These are phyloP conservation scores for Pyxicephalus adspersus DNA, from an alignment of 2,113 vertebrate genomes.

Conservation along the genomic window DNA sequence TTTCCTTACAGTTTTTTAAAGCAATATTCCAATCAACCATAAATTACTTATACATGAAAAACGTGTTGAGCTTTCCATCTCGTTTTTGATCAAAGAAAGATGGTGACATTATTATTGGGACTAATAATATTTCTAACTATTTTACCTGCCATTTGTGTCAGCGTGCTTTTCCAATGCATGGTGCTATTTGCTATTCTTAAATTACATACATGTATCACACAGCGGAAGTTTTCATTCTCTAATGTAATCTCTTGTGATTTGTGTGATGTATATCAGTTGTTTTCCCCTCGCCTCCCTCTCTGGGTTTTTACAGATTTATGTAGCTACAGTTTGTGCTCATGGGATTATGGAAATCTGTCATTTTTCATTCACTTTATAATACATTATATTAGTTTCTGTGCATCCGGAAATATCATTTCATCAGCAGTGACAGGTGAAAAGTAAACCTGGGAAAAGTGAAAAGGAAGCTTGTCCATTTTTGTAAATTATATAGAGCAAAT, in stretches of 20 bases:
- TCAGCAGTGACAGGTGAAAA: conserved; percentile 10
- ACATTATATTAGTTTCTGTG: not conserved
- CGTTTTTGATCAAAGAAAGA: too few species aligned
- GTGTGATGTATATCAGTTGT: not conserved
- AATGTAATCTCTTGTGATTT: not conserved
- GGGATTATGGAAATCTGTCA: conserved; percentile 16
- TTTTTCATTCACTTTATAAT: conserved; percentile 9
- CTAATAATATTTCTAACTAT: too few species aligned
- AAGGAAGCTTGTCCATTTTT: not conserved
- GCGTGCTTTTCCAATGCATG: too few species aligned
- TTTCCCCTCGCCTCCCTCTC: not conserved
- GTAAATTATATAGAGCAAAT: not conserved
- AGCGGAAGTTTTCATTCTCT: not conserved
- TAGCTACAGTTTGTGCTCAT: not conserved
- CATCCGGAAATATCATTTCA: not conserved
- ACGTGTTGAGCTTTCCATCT: too few species aligned
- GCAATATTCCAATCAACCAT: too few species aligned
- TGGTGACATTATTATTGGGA: too few species aligned
- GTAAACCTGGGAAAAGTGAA: conserved; percentile 1
- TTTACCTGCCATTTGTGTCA: too few species aligned
- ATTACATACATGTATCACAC: not conserved
- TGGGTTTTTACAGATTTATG: conserved; percentile 20
- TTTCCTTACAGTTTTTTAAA: too few species aligned
- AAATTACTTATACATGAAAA: too few species aligned
- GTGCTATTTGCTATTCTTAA: too few species aligned